phyloP scores from a whole-genome alignment of 2,797 vertebrate species.

The Phaenicophaeus curvirostris region DNA sequence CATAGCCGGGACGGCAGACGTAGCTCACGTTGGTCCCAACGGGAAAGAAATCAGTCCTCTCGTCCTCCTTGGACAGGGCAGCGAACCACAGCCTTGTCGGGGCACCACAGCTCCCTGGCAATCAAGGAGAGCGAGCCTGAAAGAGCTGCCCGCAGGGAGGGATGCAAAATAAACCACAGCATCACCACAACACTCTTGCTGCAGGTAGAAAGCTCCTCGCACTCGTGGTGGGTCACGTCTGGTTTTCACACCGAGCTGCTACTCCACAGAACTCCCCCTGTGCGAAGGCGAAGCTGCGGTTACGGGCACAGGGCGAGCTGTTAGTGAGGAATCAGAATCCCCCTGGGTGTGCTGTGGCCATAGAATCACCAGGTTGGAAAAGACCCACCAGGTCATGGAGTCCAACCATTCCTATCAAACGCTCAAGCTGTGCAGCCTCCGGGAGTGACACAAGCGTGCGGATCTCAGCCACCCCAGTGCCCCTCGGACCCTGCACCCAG shows the following conservation, averaged over 20 bases:
- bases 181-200: rapidly evolving
- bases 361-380: too few relatives aligned
- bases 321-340: too few relatives aligned
- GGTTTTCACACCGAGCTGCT: background rate
- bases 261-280: rapidly evolving
- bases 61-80: background rate
- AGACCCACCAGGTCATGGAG: too few relatives aligned
- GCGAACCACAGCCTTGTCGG: conserved; percentile 26
- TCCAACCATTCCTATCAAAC: too few relatives aligned
- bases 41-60: background rate
- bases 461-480: too few relatives aligned
- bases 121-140: background rate
- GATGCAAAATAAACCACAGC: rapidly evolving
- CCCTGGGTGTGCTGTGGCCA: too few relatives aligned
- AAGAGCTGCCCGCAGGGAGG: rapidly evolving
- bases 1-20: conserved; percentile 21
- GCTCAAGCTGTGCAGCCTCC: too few relatives aligned
- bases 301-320: too few relatives aligned
- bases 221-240: rapidly evolving
- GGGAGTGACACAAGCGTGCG: too few relatives aligned
- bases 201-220: rapidly evolving
- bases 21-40: conserved; percentile 37
- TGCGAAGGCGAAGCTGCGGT: rapidly evolving
- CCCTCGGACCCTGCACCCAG: too few relatives aligned
- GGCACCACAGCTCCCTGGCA: conserved; percentile 58